phyloP scores from a whole-genome alignment of 2,797 vertebrate genomes.

The Gouania willdenowi region DNA sequence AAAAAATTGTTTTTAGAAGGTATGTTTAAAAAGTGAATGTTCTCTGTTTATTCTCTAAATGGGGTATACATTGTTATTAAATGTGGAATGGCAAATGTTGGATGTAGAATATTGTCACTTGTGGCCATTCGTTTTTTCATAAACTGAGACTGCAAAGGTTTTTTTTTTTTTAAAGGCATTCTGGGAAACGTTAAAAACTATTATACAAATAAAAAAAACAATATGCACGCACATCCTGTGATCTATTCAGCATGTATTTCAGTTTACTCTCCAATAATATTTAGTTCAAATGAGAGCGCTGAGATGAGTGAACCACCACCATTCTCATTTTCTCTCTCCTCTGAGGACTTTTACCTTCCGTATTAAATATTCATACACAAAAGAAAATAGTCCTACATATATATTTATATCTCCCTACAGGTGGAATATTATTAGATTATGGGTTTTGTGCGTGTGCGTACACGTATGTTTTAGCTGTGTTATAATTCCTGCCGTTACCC shows the following conservation, averaged over 20 bases:
- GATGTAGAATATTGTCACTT: no score
- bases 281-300: conserved; percentile 26
- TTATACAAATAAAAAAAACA: no score
- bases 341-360: conserved; percentile 8
- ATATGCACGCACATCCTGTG: not conserved
- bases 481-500: not conserved
- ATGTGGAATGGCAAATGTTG: no score
- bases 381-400: conserved; percentile 17
- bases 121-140: no score
- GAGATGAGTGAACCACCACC: conserved; percentile 9
- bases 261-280: conserved; percentile 20
- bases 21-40: no score
- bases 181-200: not conserved
- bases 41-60: no score
- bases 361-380: conserved; percentile 36
- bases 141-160: not conserved
- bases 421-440: conserved; percentile 2
- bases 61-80: no score
- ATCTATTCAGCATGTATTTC: conserved; percentile 25
- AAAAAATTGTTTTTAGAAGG: no score
- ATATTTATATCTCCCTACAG: conserved; percentile 10
- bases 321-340: conserved; percentile 1
- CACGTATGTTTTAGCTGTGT: not conserved
- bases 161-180: not conserved
- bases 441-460: no score